phyloP scores from a whole-genome alignment of 2,797 vertebrate genomes.

The Crotalus adamanteus region DNA sequence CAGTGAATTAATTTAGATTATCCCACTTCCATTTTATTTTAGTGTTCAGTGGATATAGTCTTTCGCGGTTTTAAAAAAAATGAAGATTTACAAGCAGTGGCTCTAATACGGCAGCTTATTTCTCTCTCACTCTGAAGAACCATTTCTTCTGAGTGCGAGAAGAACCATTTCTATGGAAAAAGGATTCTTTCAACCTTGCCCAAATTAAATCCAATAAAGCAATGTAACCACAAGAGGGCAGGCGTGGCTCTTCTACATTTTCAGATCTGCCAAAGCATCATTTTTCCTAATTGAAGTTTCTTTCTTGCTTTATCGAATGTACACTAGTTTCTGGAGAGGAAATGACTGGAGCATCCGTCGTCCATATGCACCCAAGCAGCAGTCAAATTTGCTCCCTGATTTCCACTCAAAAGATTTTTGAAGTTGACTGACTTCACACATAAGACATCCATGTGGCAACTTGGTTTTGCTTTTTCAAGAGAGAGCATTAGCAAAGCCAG shows the following conservation, averaged over 20 bases:
- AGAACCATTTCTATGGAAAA: not conserved
- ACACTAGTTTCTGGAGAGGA: not conserved
- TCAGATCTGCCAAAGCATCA: not conserved
- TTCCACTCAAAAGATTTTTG: not conserved
- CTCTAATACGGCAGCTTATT: not conserved
- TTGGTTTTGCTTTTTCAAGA: not conserved
- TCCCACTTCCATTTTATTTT: not conserved
- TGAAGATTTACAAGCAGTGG: not conserved
- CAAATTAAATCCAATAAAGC: not conserved
- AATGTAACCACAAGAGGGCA: constrained; percentile 1
- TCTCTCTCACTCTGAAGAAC: not conserved
- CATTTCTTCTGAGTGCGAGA: not conserved
- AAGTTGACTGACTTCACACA: not conserved
- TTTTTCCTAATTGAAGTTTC: not conserved
- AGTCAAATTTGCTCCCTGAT: not conserved
- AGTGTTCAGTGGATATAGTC: not conserved
- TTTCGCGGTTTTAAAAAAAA: not conserved
- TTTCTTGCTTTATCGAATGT: not conserved
- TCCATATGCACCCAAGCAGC: not conserved
- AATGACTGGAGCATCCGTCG: not conserved
- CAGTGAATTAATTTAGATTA: not conserved
- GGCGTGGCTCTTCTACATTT: not conserved
- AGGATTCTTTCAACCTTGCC: not conserved
- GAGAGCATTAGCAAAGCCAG: not conserved
- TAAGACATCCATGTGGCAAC: not conserved